These are phyloP conservation scores for Megamerina dolium DNA, from an alignment of 2,888 invertebrate genomes.

Conservation along the genomic window DNA sequence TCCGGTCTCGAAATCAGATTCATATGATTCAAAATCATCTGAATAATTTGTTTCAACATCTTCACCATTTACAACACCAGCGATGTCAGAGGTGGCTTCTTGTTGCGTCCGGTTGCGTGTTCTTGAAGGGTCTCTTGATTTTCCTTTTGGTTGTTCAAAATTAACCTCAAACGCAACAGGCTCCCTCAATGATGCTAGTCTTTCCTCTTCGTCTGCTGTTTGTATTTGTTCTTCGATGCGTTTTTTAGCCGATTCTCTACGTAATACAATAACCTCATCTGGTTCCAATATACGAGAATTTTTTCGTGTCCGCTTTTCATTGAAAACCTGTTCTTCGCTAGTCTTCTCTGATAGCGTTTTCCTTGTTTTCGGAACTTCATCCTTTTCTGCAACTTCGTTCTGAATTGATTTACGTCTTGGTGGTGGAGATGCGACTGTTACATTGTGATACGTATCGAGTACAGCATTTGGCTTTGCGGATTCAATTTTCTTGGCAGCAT, in stretches of 20 bases:
- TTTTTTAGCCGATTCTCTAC: conserved; percentile 29
- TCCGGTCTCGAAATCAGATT: conserved; percentile 54
- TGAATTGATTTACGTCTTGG: conserved; percentile 27
- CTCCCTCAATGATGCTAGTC: conserved; percentile 23
- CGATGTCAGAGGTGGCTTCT: not conserved
- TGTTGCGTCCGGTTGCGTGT: not conserved
- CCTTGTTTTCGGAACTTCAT: not conserved
- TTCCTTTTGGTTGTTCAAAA: conserved; percentile 25
- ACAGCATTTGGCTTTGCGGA: conserved; percentile 38
- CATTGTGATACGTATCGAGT: conserved; percentile 45
- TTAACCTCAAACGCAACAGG: conserved; percentile 45
- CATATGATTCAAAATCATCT: conserved; percentile 56
- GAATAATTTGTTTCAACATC: conserved; percentile 46
- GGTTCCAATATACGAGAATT: conserved; percentile 37
- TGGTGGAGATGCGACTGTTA: conserved; percentile 47
- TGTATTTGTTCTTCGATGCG: conserved; percentile 25
- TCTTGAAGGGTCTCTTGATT: conserved; percentile 18
- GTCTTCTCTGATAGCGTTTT: not conserved
- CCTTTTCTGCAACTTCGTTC: not conserved
- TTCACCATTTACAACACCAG: conserved; percentile 13
- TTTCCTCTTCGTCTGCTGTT: not conserved
- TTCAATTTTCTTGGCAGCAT: conserved; percentile 9
- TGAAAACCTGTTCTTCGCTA: not conserved
- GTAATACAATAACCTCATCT: conserved; percentile 38
- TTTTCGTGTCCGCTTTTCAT: conserved; percentile 13